Conservation (phyloP, 2,888 invertebrate species). For the Drosophila siamana region DNA sequence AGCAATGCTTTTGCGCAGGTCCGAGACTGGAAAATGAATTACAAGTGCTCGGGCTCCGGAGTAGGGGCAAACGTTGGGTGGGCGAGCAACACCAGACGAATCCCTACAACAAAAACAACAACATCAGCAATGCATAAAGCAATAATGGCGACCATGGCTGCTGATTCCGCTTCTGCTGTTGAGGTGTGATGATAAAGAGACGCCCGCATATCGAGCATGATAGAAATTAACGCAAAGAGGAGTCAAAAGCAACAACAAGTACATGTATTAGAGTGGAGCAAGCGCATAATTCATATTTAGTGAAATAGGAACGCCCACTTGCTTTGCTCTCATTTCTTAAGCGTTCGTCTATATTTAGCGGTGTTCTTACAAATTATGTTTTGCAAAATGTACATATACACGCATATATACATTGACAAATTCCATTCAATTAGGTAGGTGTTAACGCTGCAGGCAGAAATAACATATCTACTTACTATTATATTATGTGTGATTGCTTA, state of each 20-base stretch:
- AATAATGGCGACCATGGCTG: conserved; percentile 45
- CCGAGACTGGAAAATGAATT: conserved; percentile 74
- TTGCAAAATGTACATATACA: conserved; percentile 3
- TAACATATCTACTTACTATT: conserved; percentile 8
- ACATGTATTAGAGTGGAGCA: conserved; percentile 34
- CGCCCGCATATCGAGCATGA: conserved; percentile 28
- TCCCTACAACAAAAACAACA: conserved; percentile 27
- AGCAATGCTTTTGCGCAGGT: conserved; percentile 71
- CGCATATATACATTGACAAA: neutral
- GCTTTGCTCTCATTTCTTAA: neutral
- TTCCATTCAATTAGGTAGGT: neutral
- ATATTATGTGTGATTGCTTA: conserved; percentile 1
- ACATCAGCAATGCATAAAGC: conserved; percentile 13
- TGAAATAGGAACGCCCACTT: conserved; percentile 62
- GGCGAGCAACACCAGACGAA: conserved; percentile 28
- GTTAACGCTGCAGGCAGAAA: neutral
- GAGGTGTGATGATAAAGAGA: conserved; percentile 42
- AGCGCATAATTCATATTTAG: conserved; percentile 69
- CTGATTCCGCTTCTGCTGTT: conserved; percentile 10
- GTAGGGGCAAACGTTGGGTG: conserved; percentile 32
- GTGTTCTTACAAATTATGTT: conserved; percentile 42
- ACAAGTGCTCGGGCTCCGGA: conserved; percentile 36
- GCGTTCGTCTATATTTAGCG: conserved; percentile 7
- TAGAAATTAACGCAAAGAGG: conserved; percentile 51
- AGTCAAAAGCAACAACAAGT: conserved; percentile 29